Evolutionary conservation across 2,888 invertebrate genomes (phyloP).

Genomic region (Nemapogon koenigi): DNA sequence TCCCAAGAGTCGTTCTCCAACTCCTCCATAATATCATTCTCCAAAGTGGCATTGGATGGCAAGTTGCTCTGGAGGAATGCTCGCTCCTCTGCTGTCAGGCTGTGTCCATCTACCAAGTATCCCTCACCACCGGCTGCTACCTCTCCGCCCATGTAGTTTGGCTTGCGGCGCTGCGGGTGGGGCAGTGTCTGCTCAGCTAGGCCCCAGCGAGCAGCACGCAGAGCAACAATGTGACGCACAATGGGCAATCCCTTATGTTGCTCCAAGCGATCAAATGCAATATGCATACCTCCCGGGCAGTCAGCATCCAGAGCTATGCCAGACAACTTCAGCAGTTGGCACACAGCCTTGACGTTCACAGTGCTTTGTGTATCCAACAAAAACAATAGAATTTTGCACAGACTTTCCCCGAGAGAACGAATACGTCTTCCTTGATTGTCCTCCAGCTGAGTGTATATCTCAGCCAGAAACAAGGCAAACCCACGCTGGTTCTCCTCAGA

Average conservation of each 20-base stretch:
- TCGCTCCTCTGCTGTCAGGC: constrained; percentile 80
- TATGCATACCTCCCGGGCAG: constrained; percentile 52
- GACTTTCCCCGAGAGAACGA: constrained; percentile 65
- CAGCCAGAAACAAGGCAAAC: constrained; percentile 84
- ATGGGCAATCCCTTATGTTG: constrained; percentile 34
- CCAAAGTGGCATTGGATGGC: constrained; percentile 39
- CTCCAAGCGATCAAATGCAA: constrained; percentile 50
- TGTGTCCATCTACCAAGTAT: constrained; percentile 79
- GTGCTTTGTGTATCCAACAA: constrained; percentile 71
- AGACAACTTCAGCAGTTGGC: constrained; percentile 77
- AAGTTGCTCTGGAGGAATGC: constrained; percentile 71
- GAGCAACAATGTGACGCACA: constrained; percentile 45
- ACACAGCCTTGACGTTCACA: constrained; percentile 81
- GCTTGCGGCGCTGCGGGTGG: too few relatives aligned
- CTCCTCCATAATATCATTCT: constrained; percentile 55
- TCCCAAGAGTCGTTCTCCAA: constrained; percentile 58
- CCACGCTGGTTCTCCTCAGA: constrained; percentile 69
- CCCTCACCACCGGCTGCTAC: constrained; percentile 68
- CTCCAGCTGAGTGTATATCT: constrained; percentile 81
- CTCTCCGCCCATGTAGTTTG: constrained; percentile 20
- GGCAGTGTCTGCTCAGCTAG: constrained; percentile 41
- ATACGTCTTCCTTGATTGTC: constrained; percentile 62
- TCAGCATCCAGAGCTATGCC: constrained; percentile 60
- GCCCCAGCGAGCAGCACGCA: constrained; percentile 56
- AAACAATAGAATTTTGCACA: constrained; percentile 72